Evolutionary conservation across 2,113 vertebrate genomes (phyloP), one percentile per base, ranked within the genome.

Genomic region (Jacana jacana): DNA sequence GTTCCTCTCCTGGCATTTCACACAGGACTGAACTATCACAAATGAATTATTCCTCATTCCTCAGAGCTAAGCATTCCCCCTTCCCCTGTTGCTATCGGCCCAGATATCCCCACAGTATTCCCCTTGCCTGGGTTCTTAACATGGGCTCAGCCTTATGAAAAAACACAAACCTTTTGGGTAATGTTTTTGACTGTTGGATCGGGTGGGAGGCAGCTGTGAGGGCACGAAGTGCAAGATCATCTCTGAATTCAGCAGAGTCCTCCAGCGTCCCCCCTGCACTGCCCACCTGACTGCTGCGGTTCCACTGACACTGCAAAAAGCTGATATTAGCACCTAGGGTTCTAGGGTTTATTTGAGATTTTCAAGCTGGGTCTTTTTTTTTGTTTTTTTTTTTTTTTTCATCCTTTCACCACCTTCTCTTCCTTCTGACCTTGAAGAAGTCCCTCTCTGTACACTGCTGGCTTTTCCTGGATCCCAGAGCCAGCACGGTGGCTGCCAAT

Each of bases 361-460:
- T 81, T 70, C 83, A 40, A 39, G 88, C 76, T 75, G 57, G 24
- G 11, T 23, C 11, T 49, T 49, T 49, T 49, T 23, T 49, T 24
- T 48, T 48, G 4, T 11, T 11, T 28, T 52, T 28, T 52, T 52
- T 52, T 52, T 52, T 52, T 2, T 76, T 80, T 82, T 77, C 68
- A 86, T 58, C 81, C 57, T 46, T 87, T 75, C 23, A 31, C 70
- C 65, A 51, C 57, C 55, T 75, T 52, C 17, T 71, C 31, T 91
- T 80, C 81, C 51, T 70, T 39, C 85, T 97, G 94, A 94, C 95
- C 97, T 95, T 97, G 96, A 72, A 40, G 72, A 57, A 79, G 66
- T 44, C 81, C 65, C 65, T 71, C 24, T 54, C 9, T 5, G 37
- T 49, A 10, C 9, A 1, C 35, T 35, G 57, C 63, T 94, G 81